These are phyloP conservation scores for Neomonachus schauinslandi DNA, from an alignment of 2,113 vertebrate genomes.

Conservation along the genomic window DNA sequence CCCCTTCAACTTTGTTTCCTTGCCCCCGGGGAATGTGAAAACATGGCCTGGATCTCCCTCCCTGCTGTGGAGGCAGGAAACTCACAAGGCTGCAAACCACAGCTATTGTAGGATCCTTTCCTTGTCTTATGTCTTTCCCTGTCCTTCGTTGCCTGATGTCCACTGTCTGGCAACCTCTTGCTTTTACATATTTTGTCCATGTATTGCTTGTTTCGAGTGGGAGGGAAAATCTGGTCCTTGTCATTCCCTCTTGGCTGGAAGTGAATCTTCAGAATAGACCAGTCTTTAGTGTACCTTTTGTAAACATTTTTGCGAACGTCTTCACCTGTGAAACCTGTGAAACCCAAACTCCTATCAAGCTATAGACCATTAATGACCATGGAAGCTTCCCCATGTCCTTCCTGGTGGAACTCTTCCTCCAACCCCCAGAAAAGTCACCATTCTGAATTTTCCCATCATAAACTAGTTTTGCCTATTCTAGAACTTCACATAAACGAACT, in stretches of 20 bases:
- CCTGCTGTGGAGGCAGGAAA: not conserved
- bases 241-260: not conserved
- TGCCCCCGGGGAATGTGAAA: not conserved
- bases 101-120: rapidly evolving
- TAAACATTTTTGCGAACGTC: not conserved
- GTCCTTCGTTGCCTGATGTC: not conserved
- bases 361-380: not conserved
- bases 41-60: too few relatives aligned
- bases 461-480: too few relatives aligned
- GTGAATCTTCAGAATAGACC: not conserved
- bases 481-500: not conserved
- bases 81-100: not conserved
- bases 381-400: not conserved
- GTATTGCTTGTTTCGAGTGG: not conserved
- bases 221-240: slow-evolving; percentile 41
- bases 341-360: not conserved
- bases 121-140: not conserved
- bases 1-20: not conserved
- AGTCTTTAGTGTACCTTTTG: not conserved
- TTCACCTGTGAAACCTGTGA: not conserved
- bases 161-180: too few relatives aligned
- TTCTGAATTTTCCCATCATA: not conserved
- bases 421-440: not conserved
- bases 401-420: not conserved
- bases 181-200: not conserved